A percentile compares a stretch with the other conserved stretches of the same genome.
phyloP scores from a whole-genome alignment of 2,113 vertebrate species.

The Rutilus rutilus region DNA sequence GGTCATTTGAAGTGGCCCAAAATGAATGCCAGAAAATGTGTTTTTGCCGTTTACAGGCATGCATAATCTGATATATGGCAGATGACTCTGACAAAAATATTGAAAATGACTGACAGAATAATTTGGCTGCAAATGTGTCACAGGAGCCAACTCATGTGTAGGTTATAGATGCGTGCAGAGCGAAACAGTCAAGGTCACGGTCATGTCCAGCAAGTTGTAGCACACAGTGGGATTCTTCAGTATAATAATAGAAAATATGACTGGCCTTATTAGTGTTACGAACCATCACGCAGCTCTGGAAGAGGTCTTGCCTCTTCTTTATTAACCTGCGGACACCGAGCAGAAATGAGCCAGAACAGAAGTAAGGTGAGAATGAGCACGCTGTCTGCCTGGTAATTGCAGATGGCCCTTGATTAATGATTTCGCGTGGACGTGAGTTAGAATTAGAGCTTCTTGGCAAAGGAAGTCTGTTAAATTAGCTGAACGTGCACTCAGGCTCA shows the following conservation, averaged over 20 bases:
- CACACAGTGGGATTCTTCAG: slow-evolving; percentile 13
- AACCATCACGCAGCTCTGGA: slow-evolving; percentile 10
- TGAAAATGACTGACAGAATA: no score
- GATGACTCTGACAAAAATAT: no score
- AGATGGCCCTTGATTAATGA: slow-evolving; percentile 52
- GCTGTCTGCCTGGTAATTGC: slow-evolving; percentile 49
- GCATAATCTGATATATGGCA: no score
- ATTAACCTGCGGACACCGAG: slow-evolving; percentile 45
- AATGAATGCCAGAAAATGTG: no score
- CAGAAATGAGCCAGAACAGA: slow-evolving; percentile 54
- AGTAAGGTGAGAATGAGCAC: slow-evolving; percentile 43
- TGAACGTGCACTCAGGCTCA: slow-evolving; percentile 29
- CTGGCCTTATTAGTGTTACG: slow-evolving; percentile 44
- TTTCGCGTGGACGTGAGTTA: not conserved
- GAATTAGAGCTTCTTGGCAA: slow-evolving; percentile 43
- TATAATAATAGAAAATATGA: slow-evolving; percentile 40
- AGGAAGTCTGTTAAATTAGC: slow-evolving; percentile 47
- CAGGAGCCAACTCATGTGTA: not conserved
- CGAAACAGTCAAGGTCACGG: slow-evolving; percentile 23
- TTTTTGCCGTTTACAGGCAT: no score
- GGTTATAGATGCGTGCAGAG: not conserved
- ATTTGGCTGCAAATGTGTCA: no score
- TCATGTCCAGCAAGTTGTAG: slow-evolving; percentile 15
- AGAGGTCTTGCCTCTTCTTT: slow-evolving; percentile 40
- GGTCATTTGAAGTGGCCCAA: no score